These are phyloP conservation scores for Keiferia lycopersicella DNA, from an alignment of 2,888 invertebrate species.

Conservation along the genomic window DNA sequence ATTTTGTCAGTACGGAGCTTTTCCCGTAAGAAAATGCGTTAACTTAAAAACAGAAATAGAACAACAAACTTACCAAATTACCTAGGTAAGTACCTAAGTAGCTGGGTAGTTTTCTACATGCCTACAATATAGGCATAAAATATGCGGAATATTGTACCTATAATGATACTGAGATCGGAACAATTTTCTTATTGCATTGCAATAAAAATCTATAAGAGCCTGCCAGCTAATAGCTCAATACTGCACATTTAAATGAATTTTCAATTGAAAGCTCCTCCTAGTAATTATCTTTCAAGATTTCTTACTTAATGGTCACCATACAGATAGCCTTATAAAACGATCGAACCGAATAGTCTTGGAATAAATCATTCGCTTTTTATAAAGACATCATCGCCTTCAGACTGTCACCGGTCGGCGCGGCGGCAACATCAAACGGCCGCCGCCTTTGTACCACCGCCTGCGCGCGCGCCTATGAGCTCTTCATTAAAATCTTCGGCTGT, in stretches of 20 bases:
- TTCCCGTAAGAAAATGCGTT: no score
- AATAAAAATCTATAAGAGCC: no score
- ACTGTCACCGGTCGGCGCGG: conserved; percentile 57
- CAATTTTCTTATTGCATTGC: no score
- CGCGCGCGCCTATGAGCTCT: conserved; percentile 64
- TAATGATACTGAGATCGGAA: no score
- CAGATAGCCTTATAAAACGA: conserved; percentile 47
- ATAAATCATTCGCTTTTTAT: conserved; percentile 79
- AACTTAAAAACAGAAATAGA: no score
- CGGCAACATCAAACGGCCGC: conserved; percentile 58
- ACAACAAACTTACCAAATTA: no score
- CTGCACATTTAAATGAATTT: background rate
- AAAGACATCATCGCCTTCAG: conserved; percentile 73
- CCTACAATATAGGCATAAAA: no score
- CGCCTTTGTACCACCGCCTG: conserved; percentile 60
- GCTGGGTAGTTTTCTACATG: no score
- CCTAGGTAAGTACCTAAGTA: no score
- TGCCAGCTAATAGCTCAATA: background rate
- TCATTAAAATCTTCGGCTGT: conserved; percentile 61
- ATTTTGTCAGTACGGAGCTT: no score
- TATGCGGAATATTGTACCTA: no score
- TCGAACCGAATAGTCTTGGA: conserved; percentile 49
- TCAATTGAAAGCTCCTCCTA: background rate
- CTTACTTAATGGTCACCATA: conserved; percentile 31
- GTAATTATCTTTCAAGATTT: background rate